Base-by-base conservation (phyloP, 1,140 invertebrate genomes). In the Pseudomyrmex pallidus region DNA sequence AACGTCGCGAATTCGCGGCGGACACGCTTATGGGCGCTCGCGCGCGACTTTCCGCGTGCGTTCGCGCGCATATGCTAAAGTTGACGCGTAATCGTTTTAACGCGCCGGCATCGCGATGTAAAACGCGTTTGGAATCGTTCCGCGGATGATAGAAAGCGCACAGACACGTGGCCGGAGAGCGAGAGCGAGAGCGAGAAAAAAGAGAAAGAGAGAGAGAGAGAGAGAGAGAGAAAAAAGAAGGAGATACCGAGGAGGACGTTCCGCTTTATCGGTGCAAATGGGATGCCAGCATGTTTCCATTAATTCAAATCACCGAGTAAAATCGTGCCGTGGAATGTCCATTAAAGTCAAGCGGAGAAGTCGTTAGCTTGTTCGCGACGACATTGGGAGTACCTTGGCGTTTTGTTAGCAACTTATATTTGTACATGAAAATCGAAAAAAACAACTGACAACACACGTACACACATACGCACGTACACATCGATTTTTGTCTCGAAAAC, bases 181-280 rank as follows among this genome's bases (percentile, higher is more conserved):
- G 63, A 52, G 44, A 67, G 20, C 76, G 35, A 48, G 17, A 52
- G 56, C 15, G 64, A 22, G 64, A 66, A 20, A 54, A 15, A 70
- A 63, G 44, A 46, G 70, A 63, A 20, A 46, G 54, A 76, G 17
- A 52, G 44, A 25, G 1, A 22, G 13, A 54, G 10, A 56, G 22
- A 66, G 46, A 25, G 22, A 25, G 22, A 25, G 22, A 25, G 22
- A 25, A 5, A 25, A 25, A 25, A 12, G 12, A 10, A 20, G 12
- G 35, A 50, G 44, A 44, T 62, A 57, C 8, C 13, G 50, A 67
- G 22, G 62, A 78, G 74, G 83, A 82, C 87, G 85, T 87, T 85
- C 72, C 83, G 87, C 72, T 87, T 88, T 88, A 85, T 88, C 87
- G 78, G 83, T 88, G 86, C 84, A 83, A 89, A 88, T 84, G 87